Conservation (phyloP, 2,888 invertebrate genomes). For the Callyntrura guangdongensis region DNA sequence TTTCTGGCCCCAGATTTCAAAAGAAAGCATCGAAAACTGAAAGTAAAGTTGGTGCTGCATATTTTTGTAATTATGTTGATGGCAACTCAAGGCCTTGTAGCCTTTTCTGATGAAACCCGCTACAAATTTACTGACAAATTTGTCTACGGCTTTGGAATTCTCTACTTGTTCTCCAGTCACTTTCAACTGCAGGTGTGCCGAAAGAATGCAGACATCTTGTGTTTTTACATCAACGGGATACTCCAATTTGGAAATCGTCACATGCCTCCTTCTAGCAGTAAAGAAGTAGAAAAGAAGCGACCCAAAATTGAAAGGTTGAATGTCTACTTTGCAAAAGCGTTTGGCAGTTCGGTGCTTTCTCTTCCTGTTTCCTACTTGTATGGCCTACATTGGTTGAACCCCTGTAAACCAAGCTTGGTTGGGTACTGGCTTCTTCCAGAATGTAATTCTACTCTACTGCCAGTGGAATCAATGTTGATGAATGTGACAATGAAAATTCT, state of each 20-base stretch:
- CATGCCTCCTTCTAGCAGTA: not conserved
- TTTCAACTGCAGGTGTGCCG: conserved; percentile 30
- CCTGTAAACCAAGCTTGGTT: conserved; percentile 37
- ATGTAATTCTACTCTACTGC: not conserved
- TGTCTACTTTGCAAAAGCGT: not conserved
- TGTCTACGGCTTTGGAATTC: conserved; percentile 12
- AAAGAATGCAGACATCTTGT: not conserved
- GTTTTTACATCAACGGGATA: conserved; percentile 7
- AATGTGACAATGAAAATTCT: not conserved
- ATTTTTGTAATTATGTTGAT: not conserved
- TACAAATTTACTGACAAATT: conserved; percentile 17
- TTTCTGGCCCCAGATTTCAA: not conserved
- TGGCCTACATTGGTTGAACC: conserved; percentile 44
- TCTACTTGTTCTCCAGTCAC: conserved; percentile 32
- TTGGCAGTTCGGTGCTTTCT: not conserved
- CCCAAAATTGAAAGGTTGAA: conserved; percentile 35
- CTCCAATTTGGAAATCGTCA: not conserved
- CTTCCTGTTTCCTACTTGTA: conserved; percentile 6
- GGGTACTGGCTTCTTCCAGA: conserved; percentile 48
- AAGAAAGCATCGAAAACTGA: not conserved
- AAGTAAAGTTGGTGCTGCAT: not conserved
- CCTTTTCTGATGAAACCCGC: not conserved
- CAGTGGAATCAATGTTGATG: not conserved
- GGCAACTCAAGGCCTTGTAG: not conserved
- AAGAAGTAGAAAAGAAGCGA: not conserved